These are phyloP conservation scores for Ctenopoma multispine DNA, from an alignment of 2,797 vertebrate genomes.

Conservation along the genomic window DNA sequence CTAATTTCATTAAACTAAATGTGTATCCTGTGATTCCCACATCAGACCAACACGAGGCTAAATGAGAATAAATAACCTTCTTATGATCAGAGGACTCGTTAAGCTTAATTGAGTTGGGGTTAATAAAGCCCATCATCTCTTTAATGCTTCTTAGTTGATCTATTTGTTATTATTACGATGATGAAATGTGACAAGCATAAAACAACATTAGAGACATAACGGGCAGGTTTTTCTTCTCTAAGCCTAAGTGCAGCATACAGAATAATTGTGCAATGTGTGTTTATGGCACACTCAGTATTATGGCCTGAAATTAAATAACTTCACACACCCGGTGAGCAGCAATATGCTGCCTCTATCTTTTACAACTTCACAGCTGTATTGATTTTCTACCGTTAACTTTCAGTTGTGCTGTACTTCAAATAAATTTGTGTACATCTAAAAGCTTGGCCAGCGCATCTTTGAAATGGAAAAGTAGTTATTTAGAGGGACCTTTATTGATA, in stretches of 20 bases:
- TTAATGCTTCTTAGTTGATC: constrained; percentile 72
- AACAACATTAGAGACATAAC: constrained; percentile 37
- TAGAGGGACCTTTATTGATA: not conserved
- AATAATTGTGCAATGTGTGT: constrained; percentile 11
- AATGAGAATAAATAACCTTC: constrained; percentile 73
- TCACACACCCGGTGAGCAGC: not conserved
- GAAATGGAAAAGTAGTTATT: not conserved
- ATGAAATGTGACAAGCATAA: constrained; percentile 75
- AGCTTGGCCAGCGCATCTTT: not conserved
- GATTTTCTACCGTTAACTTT: constrained; percentile 32
- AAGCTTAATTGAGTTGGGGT: constrained; percentile 81
- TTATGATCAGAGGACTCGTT: constrained; percentile 74
- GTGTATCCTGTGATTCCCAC: constrained; percentile 69
- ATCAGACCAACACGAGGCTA: constrained; percentile 46
- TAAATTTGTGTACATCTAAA: constrained; percentile 1
- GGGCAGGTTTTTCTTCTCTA: constrained; percentile 25
- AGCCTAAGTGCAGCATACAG: constrained; percentile 14
- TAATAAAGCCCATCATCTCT: constrained; percentile 76
- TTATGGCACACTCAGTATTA: constrained; percentile 13
- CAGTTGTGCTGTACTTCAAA: constrained; percentile 8
- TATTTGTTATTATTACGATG: constrained; percentile 76
- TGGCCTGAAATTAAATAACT: constrained; percentile 13
- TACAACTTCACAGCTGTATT: constrained; percentile 22
- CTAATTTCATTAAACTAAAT: constrained; percentile 79
- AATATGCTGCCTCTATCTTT: constrained; percentile 2